Conservation (phyloP, 2,888 invertebrate genomes). For the Tetramorium bicarinatum region DNA sequence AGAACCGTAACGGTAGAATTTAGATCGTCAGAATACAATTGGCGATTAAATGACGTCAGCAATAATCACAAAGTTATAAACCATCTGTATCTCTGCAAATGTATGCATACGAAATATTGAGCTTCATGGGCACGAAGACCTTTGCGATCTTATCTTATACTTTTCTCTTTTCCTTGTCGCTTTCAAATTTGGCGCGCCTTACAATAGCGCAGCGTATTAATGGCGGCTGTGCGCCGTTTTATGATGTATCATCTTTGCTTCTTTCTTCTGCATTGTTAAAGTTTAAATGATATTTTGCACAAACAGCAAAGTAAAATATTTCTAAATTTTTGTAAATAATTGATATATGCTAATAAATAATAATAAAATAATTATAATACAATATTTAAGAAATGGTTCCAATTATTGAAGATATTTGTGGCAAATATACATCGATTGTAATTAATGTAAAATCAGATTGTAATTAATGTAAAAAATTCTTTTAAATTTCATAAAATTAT, state of each 20-base stretch:
- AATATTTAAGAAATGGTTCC: not conserved
- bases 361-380: not conserved
- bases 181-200: conserved; percentile 48
- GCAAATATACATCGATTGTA: not conserved
- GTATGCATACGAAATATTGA: conserved; percentile 32
- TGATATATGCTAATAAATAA: not conserved
- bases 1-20: conserved; percentile 24
- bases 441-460: not conserved
- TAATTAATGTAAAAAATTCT: not conserved
- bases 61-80: conserved; percentile 44
- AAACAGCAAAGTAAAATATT: not conserved
- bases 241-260: not conserved
- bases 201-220: conserved; percentile 79
- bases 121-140: too few species aligned
- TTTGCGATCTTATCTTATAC: not conserved
- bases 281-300: not conserved
- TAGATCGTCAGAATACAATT: conserved; percentile 36
- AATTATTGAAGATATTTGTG: not conserved
- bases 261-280: not conserved
- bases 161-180: not conserved
- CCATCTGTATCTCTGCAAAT: conserved; percentile 5
- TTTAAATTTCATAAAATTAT: not conserved
- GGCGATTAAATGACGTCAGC: conserved; percentile 20
- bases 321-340: not conserved
- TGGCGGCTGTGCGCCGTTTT: conserved; percentile 74